Base-by-base conservation (phyloP, 2,113 vertebrate species). In the Mungos mungo region DNA sequence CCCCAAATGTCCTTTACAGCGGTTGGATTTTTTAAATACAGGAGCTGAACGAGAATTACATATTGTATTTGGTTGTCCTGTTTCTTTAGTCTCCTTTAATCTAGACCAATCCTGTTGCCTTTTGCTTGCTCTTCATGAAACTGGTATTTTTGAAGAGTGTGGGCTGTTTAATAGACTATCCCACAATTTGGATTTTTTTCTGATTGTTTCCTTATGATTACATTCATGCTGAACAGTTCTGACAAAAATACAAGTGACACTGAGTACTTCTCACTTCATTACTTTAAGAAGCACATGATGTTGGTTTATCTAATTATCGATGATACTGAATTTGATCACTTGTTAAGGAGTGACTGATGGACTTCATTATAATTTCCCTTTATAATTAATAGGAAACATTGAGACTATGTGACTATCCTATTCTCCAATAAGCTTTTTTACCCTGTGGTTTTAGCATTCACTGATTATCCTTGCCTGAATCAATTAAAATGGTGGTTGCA, bases 41-140 rank as follows among this genome's bases (percentile, higher is more conserved):
- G 18, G 65, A 93, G 71, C n/a, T 45, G 79, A 95, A 68, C 66
- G 35, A 45, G 57, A 90, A 90, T 68, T 38, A 93, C 66, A 83
- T 88, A 82, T 57, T 92, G 69, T 77, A 90, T 79, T 93, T 88
- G 35, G 90, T 82, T 97, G 54, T 82, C 96, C 90, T 41, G 76
- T 83, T 63, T 76, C 57, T 87, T 96, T 83, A 82, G 21, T 54
- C 41, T 79, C 41, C 45, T 85, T 96, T 92, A 83, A 77, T 33
- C 31, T 50, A 66, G 2, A 80, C 83, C 45, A 83, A 60, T 33
- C 12, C 45, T 71, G 38, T 52, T 88, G 63, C 21, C 31, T 72
- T 88, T 80, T 41, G 9, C 90, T 87, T 38, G 33, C 50, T 87
- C 74, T 94, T 77, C 60, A 95, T 31, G 31, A 88, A 65, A 60